Conservation (phyloP, 1,140 invertebrate genomes). For the Melipona quadrifasciata region DNA sequence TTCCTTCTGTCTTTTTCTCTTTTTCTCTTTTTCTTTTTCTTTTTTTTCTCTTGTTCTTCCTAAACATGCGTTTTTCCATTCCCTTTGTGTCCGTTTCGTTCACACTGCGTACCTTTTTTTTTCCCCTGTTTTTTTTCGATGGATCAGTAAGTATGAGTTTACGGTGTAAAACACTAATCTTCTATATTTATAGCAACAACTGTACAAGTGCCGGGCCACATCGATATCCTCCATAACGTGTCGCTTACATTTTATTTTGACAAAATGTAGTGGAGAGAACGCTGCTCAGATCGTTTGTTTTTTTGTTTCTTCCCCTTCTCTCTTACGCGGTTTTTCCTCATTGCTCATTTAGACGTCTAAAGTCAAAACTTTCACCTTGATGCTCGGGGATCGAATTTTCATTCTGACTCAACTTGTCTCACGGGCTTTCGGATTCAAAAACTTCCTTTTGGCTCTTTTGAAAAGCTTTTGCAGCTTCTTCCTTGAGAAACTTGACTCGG, state of each 20-base stretch:
- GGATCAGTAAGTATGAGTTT: conserved; percentile 61
- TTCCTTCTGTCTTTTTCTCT: neutral
- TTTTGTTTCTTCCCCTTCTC: neutral
- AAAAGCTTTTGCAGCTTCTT: neutral
- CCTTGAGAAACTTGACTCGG: neutral
- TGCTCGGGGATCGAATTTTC: no score
- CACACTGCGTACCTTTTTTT: neutral
- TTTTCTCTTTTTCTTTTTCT: neutral
- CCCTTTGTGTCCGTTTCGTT: neutral
- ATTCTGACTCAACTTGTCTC: neutral
- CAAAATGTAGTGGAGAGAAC: conserved; percentile 45
- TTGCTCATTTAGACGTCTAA: conserved; percentile 1
- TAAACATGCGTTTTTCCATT: neutral
- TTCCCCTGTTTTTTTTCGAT: conserved; percentile 10
- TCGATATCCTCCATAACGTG: conserved; percentile 69
- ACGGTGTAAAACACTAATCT: conserved; percentile 81
- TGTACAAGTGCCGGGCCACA: conserved; percentile 80
- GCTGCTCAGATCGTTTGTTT: conserved; percentile 47
- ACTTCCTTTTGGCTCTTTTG: neutral
- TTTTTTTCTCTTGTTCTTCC: neutral
- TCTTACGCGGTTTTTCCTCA: conserved; percentile 18
- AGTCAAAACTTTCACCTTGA: neutral
- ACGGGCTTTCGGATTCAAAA: neutral
- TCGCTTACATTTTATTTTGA: conserved; percentile 68
- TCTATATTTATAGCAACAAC: conserved; percentile 82